A percentile compares a stretch with the other conserved stretches of the same genome.
These are phyloP conservation scores for Apostichopus japonicus DNA, from an alignment of 35 echinoderm and acorn worm genomes.

Conservation along the genomic window DNA sequence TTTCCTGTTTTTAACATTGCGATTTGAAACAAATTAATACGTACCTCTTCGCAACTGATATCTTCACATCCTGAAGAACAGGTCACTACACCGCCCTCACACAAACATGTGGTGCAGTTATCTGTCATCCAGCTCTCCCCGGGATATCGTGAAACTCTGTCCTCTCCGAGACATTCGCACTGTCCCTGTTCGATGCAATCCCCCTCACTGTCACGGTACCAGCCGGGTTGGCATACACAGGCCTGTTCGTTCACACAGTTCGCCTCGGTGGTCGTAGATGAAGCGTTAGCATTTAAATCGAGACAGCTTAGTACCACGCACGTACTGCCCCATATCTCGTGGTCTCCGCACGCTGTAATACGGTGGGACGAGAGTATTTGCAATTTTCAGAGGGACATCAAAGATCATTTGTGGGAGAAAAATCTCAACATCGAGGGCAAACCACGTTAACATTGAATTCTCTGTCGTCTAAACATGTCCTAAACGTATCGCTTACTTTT, in stretches of 20 bases:
- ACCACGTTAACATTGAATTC: too few species aligned
- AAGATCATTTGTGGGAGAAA: too few species aligned
- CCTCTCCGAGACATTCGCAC: conserved; percentile 69
- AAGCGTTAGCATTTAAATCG: conserved; percentile 43
- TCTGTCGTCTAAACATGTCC: too few species aligned
- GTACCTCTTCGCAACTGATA: conserved; percentile 66
- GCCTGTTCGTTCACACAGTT: conserved; percentile 23
- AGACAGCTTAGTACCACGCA: conserved; percentile 58
- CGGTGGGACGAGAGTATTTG: conserved; percentile 10
- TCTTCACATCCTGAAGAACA: conserved; percentile 70
- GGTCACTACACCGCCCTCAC: conserved; percentile 57
- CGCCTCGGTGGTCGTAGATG: background rate
- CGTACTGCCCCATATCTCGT: conserved; percentile 73
- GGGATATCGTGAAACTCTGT: conserved; percentile 41
- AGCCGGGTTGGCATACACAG: conserved; percentile 68
- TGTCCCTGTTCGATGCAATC: conserved; percentile 59
- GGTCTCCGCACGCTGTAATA: conserved; percentile 51
- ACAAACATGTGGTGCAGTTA: conserved; percentile 71
- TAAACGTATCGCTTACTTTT: too few species aligned
- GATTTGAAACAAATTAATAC: background rate
- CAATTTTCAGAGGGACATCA: too few species aligned
- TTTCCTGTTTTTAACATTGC: too few species aligned
- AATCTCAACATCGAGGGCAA: too few species aligned
- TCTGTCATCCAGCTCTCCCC: conserved; percentile 58
- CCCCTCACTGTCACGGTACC: conserved; percentile 56